These are phyloP conservation scores for Drosophila picticornis DNA, from an alignment of 2,888 invertebrate species.

Conservation along the genomic window DNA sequence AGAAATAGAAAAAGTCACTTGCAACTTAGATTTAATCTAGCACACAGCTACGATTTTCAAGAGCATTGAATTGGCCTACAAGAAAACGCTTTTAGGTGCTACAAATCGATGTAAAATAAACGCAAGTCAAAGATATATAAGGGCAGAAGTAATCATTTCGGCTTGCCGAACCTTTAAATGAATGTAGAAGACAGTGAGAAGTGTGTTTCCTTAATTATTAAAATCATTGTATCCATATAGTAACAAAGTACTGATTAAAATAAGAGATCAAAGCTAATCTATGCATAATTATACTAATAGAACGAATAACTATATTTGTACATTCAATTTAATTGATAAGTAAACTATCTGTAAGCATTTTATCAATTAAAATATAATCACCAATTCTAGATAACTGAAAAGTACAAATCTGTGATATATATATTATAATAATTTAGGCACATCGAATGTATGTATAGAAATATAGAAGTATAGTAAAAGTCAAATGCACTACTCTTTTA, in stretches of 20 bases:
- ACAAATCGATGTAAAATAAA: neutral
- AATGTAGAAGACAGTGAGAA: neutral
- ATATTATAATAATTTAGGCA: slow-evolving; percentile 48
- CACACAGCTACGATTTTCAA: slow-evolving; percentile 76
- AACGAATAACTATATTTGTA: slow-evolving; percentile 38
- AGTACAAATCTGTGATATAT: slow-evolving; percentile 34
- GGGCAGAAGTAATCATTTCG: slow-evolving; percentile 9
- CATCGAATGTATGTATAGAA: slow-evolving; percentile 55
- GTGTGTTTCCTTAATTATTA: neutral
- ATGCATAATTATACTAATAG: slow-evolving; percentile 45
- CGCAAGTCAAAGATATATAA: neutral
- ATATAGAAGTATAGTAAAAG: slow-evolving; percentile 42
- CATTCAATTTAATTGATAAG: slow-evolving; percentile 40
- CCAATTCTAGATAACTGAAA: slow-evolving; percentile 70
- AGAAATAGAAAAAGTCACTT: slow-evolving; percentile 49
- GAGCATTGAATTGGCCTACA: slow-evolving; percentile 54
- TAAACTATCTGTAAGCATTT: slow-evolving; percentile 37
- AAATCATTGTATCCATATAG: slow-evolving; percentile 1
- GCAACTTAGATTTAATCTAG: slow-evolving; percentile 63
- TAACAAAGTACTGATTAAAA: slow-evolving; percentile 4
- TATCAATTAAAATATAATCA: slow-evolving; percentile 38
- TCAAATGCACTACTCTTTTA: slow-evolving; percentile 65
- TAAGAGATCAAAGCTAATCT: slow-evolving; percentile 34
- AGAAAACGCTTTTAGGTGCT: slow-evolving; percentile 68
- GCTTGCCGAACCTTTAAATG: slow-evolving; percentile 22